Percentiles rank a stretch among this genome's conserved stretches.
Conservation (phyloP, 2,113 vertebrate genomes). For the Lichenostomus cassidix region DNA sequence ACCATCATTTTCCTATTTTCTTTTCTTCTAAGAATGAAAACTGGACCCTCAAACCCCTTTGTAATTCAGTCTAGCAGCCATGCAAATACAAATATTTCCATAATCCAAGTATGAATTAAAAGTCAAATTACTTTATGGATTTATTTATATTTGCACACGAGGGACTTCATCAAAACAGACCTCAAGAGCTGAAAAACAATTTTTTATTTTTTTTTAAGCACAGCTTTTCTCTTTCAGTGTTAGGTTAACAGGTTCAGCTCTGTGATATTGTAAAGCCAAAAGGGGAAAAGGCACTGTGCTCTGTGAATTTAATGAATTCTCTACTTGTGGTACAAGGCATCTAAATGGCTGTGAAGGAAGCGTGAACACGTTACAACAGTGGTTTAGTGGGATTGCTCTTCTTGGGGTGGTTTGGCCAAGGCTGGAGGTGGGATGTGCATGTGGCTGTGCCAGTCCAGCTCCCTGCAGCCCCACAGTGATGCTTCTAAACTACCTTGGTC, state of each 20-base stretch:
- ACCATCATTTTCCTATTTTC: neutral
- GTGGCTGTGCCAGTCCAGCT: neutral
- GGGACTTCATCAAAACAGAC: constrained; percentile 51
- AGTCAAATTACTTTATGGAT: constrained; percentile 43
- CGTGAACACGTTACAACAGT: neutral
- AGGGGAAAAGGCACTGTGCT: neutral
- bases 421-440: neutral
- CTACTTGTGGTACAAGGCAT: neutral
- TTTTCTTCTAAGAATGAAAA: neutral
- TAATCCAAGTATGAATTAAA: constrained; percentile 23
- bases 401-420: neutral
- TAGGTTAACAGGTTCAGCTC: constrained; percentile 45
- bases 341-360: neutral
- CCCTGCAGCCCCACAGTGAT: neutral
- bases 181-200: constrained; percentile 15
- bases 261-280: constrained; percentile 23
- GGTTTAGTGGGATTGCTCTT: neutral
- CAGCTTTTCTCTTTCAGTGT: constrained; percentile 2
- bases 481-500: neutral
- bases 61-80: neutral
- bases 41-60: neutral
- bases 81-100: constrained; percentile 39
- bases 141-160: constrained; percentile 51
- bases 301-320: neutral
- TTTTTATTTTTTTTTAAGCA: neutral